Evolutionary conservation across 2,113 vertebrate genomes (phyloP), one percentile per base, ranked within the genome.

Genomic region (Thalassoma bifasciatum): DNA sequence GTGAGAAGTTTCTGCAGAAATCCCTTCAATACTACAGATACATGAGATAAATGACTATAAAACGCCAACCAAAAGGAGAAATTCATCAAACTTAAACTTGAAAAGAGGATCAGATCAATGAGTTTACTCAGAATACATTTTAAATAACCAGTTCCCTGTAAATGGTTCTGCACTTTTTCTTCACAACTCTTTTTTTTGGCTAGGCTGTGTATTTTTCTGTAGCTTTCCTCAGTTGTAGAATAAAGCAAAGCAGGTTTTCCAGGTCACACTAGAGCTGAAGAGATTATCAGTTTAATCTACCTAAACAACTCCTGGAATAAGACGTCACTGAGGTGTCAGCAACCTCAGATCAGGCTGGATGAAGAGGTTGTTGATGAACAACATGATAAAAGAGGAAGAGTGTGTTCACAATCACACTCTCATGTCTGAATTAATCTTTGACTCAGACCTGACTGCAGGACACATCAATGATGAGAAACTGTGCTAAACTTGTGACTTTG

Each of bases 371-470:
- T 63, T 42, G 22, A 66, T 79, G 5, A 72, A 51, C 62, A 59
- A 72, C 52, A 78, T 59, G 66, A 68, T 24, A 49, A 40, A 23
- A 10, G 58, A 66, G 71, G 63, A 83, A 79, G 44, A 0, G 8
- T 44, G 64, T 76, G 71, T 76, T 81, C 66, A 81, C 50, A 26
- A 44, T 75, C 52, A 4, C 65, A 44, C 49, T 19, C 53, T 53
- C 2, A 61, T 34, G n/a, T 58, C 64, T 74, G 50, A 23, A 22
- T 75, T 7, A 34, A 57, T 68, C 19, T 5, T 70, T 75, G 30
- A 30, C 30, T 61, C 54, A 44, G 47, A 17, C 24, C 24, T 37
- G 74, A 21, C 34, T 38, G 10, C 23, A 36, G 12, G 60, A 42
- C 12, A 23, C 44, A 62, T 56, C 5, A 54, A 24, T 26, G 40